A percentile compares a stretch with the other conserved stretches of the same genome.
These are phyloP conservation scores for Muscidifurax raptorellus DNA, from an alignment of 1,140 invertebrate genomes.

Conservation along the genomic window DNA sequence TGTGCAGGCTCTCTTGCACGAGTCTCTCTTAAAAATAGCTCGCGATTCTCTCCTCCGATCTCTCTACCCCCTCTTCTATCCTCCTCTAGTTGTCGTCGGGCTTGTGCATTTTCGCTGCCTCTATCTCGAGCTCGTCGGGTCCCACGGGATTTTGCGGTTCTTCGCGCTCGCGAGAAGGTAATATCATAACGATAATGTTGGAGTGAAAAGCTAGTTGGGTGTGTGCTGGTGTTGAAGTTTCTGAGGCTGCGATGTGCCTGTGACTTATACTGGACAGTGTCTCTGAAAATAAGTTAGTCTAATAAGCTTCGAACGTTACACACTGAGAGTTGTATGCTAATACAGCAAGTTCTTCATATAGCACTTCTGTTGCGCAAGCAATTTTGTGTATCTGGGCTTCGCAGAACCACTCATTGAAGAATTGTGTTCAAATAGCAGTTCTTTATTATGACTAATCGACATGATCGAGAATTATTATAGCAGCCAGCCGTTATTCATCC, in stretches of 20 bases:
- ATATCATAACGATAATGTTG: constrained; percentile 20
- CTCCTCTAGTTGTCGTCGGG: neutral
- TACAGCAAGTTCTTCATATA: neutral
- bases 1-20: neutral
- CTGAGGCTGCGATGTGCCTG: neutral
- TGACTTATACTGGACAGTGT: too few species aligned
- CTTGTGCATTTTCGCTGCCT: constrained; percentile 5
- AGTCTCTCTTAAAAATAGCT: constrained; percentile 29
- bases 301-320: too few species aligned
- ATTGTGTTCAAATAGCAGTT: neutral
- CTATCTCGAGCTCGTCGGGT: neutral
- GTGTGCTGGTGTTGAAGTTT: neutral
- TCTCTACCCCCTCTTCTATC: neutral
- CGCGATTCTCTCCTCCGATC: neutral
- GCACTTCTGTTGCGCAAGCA: neutral
- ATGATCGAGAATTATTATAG: constrained; percentile 26
- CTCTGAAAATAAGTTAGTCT: neutral
- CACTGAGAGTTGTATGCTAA: neutral
- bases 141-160: constrained; percentile 27
- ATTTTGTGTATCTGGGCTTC: constrained; percentile 10
- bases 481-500: neutral
- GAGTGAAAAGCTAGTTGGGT: neutral
- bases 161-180: neutral
- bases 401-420: constrained; percentile 8
- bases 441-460: constrained; percentile 21